Conservation (phyloP, 2,797 vertebrate genomes). For the Cirrhinus molitorella region DNA sequence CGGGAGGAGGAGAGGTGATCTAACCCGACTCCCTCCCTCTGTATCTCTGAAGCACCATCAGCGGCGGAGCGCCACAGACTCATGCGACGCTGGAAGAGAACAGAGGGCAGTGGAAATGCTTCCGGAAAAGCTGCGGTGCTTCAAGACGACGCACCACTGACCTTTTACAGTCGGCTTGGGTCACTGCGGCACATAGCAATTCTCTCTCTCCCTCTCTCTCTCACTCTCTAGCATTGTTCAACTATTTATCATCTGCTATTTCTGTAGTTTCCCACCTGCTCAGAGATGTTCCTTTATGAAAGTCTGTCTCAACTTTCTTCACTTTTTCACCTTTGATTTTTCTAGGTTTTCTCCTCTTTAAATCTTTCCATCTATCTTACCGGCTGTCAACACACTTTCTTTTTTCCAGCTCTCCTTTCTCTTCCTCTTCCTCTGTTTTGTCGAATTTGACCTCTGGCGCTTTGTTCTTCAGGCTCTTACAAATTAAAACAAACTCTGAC, state of each 20-base stretch:
- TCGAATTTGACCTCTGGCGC: background rate
- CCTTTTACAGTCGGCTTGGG: constrained; percentile 50
- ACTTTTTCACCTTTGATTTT: constrained; percentile 21
- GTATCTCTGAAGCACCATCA: constrained; percentile 30
- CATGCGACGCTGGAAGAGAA: background rate
- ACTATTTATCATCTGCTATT: constrained; percentile 31
- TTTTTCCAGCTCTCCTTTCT: background rate
- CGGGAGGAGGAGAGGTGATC: constrained; percentile 30
- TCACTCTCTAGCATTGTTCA: background rate
- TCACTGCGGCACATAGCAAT: constrained; percentile 37
- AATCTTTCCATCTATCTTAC: background rate
- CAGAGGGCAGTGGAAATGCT: background rate
- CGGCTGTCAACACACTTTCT: background rate
- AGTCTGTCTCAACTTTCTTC: background rate
- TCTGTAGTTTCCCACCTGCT: constrained; percentile 20
- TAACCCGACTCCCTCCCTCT: constrained; percentile 14
- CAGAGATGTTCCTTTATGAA: constrained; percentile 6
- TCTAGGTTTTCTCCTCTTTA: background rate
- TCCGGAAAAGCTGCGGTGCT: constrained; percentile 13
- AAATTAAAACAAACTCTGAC: constrained; percentile 18
- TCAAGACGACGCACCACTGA: constrained; percentile 35
- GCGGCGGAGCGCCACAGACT: background rate
- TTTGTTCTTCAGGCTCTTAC: background rate
- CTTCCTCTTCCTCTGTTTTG: background rate
- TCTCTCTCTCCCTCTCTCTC: constrained; percentile 17